Evolutionary conservation across 2,113 vertebrate genomes (phyloP).

Genomic region (Apus apus): DNA sequence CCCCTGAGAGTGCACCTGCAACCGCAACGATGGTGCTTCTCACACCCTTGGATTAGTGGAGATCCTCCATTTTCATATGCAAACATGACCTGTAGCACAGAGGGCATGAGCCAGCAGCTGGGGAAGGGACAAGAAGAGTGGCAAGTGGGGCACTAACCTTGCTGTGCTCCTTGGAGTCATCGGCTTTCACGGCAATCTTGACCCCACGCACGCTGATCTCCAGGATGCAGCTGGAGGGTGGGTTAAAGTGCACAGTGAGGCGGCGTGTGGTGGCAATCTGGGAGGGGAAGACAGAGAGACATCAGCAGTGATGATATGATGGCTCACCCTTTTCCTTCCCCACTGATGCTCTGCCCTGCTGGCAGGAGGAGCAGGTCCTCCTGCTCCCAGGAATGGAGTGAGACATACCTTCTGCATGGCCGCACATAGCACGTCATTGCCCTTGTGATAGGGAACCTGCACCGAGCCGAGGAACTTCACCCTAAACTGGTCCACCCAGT

Average conservation of each 20-base stretch:
- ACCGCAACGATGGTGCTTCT: neutral
- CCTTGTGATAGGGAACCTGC: constrained; percentile 96
- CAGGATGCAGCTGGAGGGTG: constrained; percentile 92
- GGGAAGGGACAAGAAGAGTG: neutral
- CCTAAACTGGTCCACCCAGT: constrained; percentile 92
- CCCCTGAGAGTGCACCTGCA: neutral
- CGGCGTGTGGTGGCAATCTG: constrained; percentile 96
- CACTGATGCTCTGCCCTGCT: neutral
- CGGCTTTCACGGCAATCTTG: constrained; percentile 89
- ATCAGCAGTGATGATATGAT: neutral
- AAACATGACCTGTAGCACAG: neutral
- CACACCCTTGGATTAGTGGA: neutral
- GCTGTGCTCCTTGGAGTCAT: constrained; percentile 86
- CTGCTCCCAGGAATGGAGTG: neutral
- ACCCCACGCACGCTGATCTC: constrained; percentile 95
- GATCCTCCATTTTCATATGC: neutral
- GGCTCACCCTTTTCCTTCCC: neutral
- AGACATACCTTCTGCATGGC: constrained; percentile 96
- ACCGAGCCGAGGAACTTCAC: constrained; percentile 97
- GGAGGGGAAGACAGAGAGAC: neutral
- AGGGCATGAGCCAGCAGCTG: neutral
- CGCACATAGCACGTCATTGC: constrained; percentile 95
- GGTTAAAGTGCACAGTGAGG: constrained; percentile 97
- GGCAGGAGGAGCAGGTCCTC: neutral
- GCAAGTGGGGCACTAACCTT: constrained; percentile 49